A percentile compares a stretch with the other conserved stretches of the same genome.
phyloP scores from a whole-genome alignment of 1,140 invertebrate genomes.

The Caerostris darwini region DNA sequence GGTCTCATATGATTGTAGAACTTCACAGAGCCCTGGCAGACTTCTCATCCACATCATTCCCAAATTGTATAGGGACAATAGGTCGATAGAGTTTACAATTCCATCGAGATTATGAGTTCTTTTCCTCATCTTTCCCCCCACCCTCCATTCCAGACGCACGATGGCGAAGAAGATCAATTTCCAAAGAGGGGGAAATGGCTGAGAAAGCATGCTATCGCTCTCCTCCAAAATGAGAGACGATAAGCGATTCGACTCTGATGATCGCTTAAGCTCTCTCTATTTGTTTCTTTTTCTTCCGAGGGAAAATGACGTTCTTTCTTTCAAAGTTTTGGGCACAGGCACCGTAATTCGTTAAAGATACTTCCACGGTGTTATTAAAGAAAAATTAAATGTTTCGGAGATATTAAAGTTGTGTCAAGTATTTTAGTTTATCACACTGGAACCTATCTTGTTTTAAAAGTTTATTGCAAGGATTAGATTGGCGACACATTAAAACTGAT shows the following conservation, averaged over 20 bases:
- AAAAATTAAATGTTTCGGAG: no score
- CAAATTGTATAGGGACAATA: no score
- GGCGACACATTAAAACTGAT: no score
- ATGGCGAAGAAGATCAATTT: neutral
- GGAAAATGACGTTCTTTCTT: neutral
- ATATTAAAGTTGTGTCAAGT: no score
- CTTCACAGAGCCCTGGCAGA: no score
- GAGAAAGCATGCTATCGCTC: neutral
- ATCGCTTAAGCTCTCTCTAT: neutral
- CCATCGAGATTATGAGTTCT: neutral
- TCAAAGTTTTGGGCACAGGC: neutral
- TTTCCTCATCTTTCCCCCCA: no score
- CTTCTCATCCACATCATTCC: no score
- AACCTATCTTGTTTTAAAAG: no score
- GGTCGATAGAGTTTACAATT: neutral
- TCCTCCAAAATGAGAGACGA: neutral
- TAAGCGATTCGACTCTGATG: constrained; percentile 4
- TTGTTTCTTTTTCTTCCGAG: neutral
- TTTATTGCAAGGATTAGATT: no score
- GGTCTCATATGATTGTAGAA: no score
- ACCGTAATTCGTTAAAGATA: neutral
- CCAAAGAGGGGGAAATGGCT: neutral
- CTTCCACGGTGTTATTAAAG: no score
- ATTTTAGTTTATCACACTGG: no score
- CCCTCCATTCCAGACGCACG: neutral